Base-by-base conservation (phyloP, 2,888 invertebrate species). In the Kuschelorhynchus macadamiae region DNA sequence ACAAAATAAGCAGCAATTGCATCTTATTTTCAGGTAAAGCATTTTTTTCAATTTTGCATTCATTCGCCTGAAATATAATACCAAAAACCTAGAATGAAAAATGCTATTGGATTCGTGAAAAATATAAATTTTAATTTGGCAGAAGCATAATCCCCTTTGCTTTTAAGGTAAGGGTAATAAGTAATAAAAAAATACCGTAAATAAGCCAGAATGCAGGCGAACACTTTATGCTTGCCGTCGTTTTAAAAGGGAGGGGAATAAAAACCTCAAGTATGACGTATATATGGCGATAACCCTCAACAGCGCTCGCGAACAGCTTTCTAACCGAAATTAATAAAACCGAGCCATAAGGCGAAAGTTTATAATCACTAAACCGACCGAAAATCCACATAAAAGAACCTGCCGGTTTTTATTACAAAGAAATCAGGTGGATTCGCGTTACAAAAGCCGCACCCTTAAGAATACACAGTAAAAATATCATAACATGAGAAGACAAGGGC, bases 331-430 rank as follows among this genome's bases (percentile, higher is more conserved):
- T 77, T 77, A 76, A 78, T 77, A 77, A 78, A 77, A 78, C 72
- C 74, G 18, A 57, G 53, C 60, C 66, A 61, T 71, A 71, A 73
- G 70, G 65, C 64, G 70, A 69, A 72, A 74, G 73, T 73, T 74
- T 75, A 74, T 74, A 76, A 77, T 77, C 76, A 75, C 72, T 72
- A 77, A 77, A 72, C 74, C 75, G 67, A 73, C 75, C 73, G 74
- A 72, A 72, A 72, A 75, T 75, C 77, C 77, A 75, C 75, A 71
- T 73, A 72, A 69, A 74, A 72, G 74, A 70, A 63, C 56, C 46
- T 20, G 57, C 66, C 63, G 62, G 61, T 70, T 66, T 70, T 70
- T 70, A 66, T 70, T 66, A 61, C 60, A 70, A 66, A 66, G 61
- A 39, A 69, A 65, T 65, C 65, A 70, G 65, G 70, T 67, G 49